Percentiles rank a stretch among this genome's conserved stretches.
These are phyloP conservation scores for Seira ritae DNA, from an alignment of 2,888 invertebrate species.

Conservation along the genomic window DNA sequence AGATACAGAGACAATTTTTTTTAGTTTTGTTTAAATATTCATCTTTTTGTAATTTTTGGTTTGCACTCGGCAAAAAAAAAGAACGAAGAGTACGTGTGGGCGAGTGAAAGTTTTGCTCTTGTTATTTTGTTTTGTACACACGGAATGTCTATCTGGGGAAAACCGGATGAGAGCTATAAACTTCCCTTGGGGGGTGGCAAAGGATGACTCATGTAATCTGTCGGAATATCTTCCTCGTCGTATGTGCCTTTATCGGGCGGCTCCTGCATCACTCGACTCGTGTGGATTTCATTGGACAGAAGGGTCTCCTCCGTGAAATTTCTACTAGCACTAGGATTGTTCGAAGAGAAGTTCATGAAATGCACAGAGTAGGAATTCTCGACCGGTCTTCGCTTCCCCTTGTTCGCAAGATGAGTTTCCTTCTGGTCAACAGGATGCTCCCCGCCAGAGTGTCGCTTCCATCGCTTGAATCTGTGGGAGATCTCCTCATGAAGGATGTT, in stretches of 20 bases:
- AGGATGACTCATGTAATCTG: conserved; percentile 72
- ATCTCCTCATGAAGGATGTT: conserved; percentile 93
- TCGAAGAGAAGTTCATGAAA: conserved; percentile 73
- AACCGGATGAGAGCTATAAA: conserved; percentile 72
- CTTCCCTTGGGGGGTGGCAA: conserved; percentile 72
- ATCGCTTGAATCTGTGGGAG: conserved; percentile 85
- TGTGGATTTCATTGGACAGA: conserved; percentile 72
- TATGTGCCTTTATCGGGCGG: conserved; percentile 59
- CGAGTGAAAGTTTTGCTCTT: conserved; percentile 3
- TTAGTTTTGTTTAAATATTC: conserved; percentile 3
- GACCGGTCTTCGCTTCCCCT: conserved; percentile 69
- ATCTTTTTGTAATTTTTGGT: conserved; percentile 2
- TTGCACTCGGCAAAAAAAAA: background rate
- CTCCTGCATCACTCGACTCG: conserved; percentile 64
- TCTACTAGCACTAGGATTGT: conserved; percentile 68
- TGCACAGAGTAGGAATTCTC: conserved; percentile 74
- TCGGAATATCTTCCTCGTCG: conserved; percentile 70
- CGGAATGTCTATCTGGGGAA: conserved; percentile 71
- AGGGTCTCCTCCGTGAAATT: conserved; percentile 73
- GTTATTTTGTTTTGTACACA: background rate
- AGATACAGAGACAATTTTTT: background rate
- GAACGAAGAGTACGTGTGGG: background rate
- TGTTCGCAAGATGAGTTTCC: conserved; percentile 58
- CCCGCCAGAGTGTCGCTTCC: conserved; percentile 67
- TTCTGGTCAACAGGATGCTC: conserved; percentile 61